A percentile compares a stretch with the other conserved stretches of the same genome.
Evolutionary conservation across 2,888 invertebrate species (phyloP).

Genomic region (Torymus texanus): DNA sequence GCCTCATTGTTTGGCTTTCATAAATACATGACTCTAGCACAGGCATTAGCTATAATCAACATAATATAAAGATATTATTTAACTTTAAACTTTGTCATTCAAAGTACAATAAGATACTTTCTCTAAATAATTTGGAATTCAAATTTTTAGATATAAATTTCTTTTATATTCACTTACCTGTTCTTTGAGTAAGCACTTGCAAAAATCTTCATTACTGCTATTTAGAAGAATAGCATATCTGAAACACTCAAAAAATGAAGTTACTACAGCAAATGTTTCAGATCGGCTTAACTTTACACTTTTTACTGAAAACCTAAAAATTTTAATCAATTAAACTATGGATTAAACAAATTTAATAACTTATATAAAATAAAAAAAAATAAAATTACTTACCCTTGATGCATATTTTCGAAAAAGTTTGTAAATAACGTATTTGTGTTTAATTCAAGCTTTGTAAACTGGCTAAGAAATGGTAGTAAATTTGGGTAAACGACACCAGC

Average conservation of each 20-base stretch:
- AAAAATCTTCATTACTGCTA: conserved; percentile 74
- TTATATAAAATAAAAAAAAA: too few species aligned
- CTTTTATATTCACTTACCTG: conserved; percentile 60
- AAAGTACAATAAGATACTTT: too few species aligned
- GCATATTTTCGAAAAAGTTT: conserved; percentile 83
- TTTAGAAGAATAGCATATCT: conserved; percentile 79
- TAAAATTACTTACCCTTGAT: conserved; percentile 78
- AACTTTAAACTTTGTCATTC: too few species aligned
- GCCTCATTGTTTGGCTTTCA: conserved; percentile 73
- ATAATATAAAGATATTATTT: conserved; percentile 57
- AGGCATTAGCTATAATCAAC: conserved; percentile 73
- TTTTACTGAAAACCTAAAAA: conserved; percentile 79
- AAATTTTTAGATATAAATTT: too few species aligned
- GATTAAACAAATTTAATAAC: too few species aligned
- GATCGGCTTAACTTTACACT: conserved; percentile 80
- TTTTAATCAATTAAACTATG: background rate
- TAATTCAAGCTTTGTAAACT: conserved; percentile 78
- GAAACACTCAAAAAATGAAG: conserved; percentile 85
- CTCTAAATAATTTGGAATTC: too few species aligned
- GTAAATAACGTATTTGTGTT: conserved; percentile 78
- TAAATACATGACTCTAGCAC: conserved; percentile 76
- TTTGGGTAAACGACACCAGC: conserved; percentile 84
- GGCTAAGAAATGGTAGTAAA: conserved; percentile 85
- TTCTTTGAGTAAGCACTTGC: conserved; percentile 73
- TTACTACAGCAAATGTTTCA: conserved; percentile 82